Evolutionary conservation across 2,113 vertebrate genomes (phyloP).

Genomic region (Colossoma macropomum): DNA sequence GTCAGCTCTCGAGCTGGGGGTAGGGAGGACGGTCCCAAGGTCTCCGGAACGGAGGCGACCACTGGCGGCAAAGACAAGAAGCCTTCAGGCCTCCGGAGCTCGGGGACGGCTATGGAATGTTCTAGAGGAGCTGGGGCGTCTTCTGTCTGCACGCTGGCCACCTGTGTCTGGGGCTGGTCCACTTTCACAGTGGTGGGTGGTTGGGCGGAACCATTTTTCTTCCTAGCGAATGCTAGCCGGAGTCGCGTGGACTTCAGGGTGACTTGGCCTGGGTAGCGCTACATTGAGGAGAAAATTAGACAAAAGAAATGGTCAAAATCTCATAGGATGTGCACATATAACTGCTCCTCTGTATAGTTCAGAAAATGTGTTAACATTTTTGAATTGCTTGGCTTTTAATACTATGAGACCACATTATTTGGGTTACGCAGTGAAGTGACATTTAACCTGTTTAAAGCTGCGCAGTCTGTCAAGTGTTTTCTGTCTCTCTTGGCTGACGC

Average conservation of each 20-base stretch:
- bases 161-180: constrained; percentile 74
- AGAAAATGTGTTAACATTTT: neutral
- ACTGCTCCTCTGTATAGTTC: too few species aligned
- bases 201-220: constrained; percentile 67
- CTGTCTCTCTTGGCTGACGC: constrained; percentile 92
- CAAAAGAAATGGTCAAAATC: neutral
- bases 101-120: constrained; percentile 60
- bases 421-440: neutral
- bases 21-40: constrained; percentile 70
- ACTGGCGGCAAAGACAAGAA: constrained; percentile 74
- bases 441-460: constrained; percentile 90
- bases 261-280: constrained; percentile 95
- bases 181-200: constrained; percentile 50
- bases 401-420: too few species aligned
- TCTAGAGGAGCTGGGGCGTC: constrained; percentile 68
- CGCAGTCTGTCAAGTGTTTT: constrained; percentile 92
- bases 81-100: constrained; percentile 67
- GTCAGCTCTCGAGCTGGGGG: constrained; percentile 63
- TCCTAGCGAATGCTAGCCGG: constrained; percentile 78
- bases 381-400: too few species aligned
- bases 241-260: constrained; percentile 91
- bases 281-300: neutral
- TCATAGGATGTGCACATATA: neutral
- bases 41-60: constrained; percentile 69
- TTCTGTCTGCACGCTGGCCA: constrained; percentile 77